These are phyloP conservation scores for Channa argus DNA, from an alignment of 2,113 vertebrate species.

Conservation along the genomic window DNA sequence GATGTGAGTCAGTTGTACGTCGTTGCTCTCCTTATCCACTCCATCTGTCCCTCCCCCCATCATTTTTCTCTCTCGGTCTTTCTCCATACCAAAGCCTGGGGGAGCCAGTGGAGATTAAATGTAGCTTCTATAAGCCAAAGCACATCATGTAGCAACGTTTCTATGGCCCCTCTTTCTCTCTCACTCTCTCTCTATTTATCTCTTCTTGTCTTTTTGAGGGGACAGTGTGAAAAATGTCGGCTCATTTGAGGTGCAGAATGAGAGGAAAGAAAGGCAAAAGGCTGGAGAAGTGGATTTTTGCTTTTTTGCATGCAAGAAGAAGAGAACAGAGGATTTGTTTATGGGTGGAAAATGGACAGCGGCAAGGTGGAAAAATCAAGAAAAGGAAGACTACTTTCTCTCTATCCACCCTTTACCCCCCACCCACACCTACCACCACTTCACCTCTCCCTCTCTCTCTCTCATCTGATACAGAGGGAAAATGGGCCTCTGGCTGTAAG, in stretches of 20 bases:
- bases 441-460: slow-evolving; percentile 28
- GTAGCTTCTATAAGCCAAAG: slow-evolving; percentile 94
- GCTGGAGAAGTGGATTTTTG: slow-evolving; percentile 50
- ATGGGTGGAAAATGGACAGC: slow-evolving; percentile 63
- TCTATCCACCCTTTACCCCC: slow-evolving; percentile 11
- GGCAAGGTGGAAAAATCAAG: slow-evolving; percentile 65
- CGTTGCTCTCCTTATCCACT: slow-evolving; percentile 86
- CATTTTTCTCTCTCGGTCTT: slow-evolving; percentile 80
- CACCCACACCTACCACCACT: slow-evolving; percentile 19
- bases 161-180: slow-evolving; percentile 74
- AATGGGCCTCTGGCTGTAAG: slow-evolving; percentile 83
- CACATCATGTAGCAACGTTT: slow-evolving; percentile 93
- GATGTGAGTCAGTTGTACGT: slow-evolving; percentile 91
- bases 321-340: slow-evolving; percentile 66
- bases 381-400: slow-evolving; percentile 64
- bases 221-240: slow-evolving; percentile 78
- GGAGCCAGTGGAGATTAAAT: slow-evolving; percentile 96
- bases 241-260: slow-evolving; percentile 59
- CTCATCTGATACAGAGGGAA: slow-evolving; percentile 72
- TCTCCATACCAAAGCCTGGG: slow-evolving; percentile 90
- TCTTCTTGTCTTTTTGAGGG: slow-evolving; percentile 58
- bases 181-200: slow-evolving; percentile 37
- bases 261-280: slow-evolving; percentile 22
- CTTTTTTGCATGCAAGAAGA: slow-evolving; percentile 55
- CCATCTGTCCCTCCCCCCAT: slow-evolving; percentile 79